Conservation (phyloP, 2,888 invertebrate species). For the Parelbella ahira region DNA sequence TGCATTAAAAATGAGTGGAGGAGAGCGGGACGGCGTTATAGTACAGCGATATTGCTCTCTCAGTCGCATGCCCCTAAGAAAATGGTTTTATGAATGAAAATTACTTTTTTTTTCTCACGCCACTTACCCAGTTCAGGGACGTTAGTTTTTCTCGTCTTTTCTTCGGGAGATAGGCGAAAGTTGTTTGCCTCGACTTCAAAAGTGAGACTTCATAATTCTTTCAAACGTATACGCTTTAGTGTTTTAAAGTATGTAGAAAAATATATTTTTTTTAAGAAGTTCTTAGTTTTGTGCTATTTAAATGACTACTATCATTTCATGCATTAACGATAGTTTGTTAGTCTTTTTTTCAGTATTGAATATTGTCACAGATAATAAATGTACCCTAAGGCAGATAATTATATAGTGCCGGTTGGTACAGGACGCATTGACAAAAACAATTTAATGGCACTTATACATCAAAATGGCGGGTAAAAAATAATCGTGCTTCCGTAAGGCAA, state of each 20-base stretch:
- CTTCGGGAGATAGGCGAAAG: conserved; percentile 56
- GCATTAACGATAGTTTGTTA: too few species aligned
- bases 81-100: conserved; percentile 77
- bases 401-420: conserved; percentile 7
- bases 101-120: conserved; percentile 72
- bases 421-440: conserved; percentile 32
- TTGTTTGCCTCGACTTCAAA: conserved; percentile 39
- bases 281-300: too few species aligned
- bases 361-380: neutral
- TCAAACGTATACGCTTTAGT: too few species aligned
- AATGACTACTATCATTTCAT: too few species aligned
- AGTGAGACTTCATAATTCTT: conserved; percentile 15
- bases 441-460: conserved; percentile 43
- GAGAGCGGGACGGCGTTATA: conserved; percentile 45
- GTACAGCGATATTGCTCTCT: conserved; percentile 35
- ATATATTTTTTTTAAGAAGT: too few species aligned
- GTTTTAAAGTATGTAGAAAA: too few species aligned
- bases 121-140: conserved; percentile 67
- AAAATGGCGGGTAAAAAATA: conserved; percentile 40
- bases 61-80: conserved; percentile 58
- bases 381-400: conserved; percentile 12
- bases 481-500: conserved; percentile 32
- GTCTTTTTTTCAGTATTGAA: too few species aligned
- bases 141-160: conserved; percentile 56
- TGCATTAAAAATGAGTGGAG: conserved; percentile 74